Base-by-base conservation (phyloP, 2,797 vertebrate species). In the Oreortyx pictus region DNA sequence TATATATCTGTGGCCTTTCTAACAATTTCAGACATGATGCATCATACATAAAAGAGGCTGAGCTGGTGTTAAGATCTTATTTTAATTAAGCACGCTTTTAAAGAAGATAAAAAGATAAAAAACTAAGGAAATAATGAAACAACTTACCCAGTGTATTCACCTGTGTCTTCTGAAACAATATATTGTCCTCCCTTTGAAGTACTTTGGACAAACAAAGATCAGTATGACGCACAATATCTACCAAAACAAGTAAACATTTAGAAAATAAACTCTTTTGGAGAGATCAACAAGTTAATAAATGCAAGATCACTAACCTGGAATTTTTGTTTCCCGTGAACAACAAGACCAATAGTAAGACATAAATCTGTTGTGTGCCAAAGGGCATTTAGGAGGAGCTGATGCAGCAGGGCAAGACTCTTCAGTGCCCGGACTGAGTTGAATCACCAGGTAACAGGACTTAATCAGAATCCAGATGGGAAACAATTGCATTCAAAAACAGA, bases 231-330 rank as follows among this genome's bases (percentile, higher is more conserved):
- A 82, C 61, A 64, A 2, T 72, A 39, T 70, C 74, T 67, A 68
- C 60, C 4, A 13, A 88, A 91, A 59, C 49, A 72, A 52, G 83
- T 60, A 94, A 95, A 91, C 12, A 66, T 22, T 25, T 73, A 92
- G 78, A 70, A 86, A 82, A 79, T 29, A 70, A 76, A n/a, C 35
- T 86, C 35, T 59, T 73, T 39, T 54, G 9, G 54, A 71, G 60
- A 92, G 84, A 90, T 37, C 2, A 3, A 75, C 43, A 70, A 79
- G 95, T 97, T 97, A 96, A 97, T 96, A 71, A 96, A 68, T 96
- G 88, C 82, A 90, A 84, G 86, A 97, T 22, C n/a, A 64, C 65
- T 95, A 94, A 93, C 59, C 35, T 67, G 29, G 8, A 22, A 85
- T 70, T 84, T 89, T 68, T 81, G 29, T 83, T 87, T 92, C 80